A percentile compares a stretch with the other conserved stretches of the same genome.
Evolutionary conservation across 1,140 invertebrate species (phyloP).

Genomic region (Amyelois transitella): DNA sequence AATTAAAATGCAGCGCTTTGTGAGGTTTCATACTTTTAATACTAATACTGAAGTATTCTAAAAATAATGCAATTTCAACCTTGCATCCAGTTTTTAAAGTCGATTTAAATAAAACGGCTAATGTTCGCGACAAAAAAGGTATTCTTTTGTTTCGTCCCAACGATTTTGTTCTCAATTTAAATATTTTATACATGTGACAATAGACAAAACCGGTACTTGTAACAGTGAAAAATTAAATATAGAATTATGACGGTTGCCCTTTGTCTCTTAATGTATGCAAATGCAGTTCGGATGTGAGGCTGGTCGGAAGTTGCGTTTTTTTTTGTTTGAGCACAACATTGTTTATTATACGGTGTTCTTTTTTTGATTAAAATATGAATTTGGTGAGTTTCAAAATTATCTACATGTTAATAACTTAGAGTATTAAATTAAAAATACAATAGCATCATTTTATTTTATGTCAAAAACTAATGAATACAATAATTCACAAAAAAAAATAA

Average conservation of each 20-base stretch:
- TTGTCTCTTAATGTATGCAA: constrained; percentile 62
- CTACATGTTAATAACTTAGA: too few relatives aligned
- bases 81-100: neutral
- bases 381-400: neutral
- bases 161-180: constrained; percentile 69
- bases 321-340: constrained; percentile 10
- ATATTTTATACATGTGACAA: constrained; percentile 68
- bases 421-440: too few relatives aligned
- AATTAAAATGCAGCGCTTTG: neutral
- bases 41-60: neutral
- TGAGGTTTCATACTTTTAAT: neutral
- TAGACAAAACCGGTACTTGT: constrained; percentile 70
- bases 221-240: constrained; percentile 71
- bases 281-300: constrained; percentile 38
- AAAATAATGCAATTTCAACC: neutral
- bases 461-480: too few relatives aligned
- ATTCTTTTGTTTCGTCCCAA: constrained; percentile 55
- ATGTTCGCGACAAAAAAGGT: constrained; percentile 27
- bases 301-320: constrained; percentile 17
- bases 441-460: too few relatives aligned
- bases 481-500: too few relatives aligned
- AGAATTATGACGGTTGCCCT: constrained; percentile 62
- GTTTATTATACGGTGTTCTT: neutral
- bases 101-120: neutral
- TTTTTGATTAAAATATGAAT: constrained; percentile 3